phyloP scores from a whole-genome alignment of 2,888 invertebrate genomes.

The Mesorhabditis spiculigera region DNA sequence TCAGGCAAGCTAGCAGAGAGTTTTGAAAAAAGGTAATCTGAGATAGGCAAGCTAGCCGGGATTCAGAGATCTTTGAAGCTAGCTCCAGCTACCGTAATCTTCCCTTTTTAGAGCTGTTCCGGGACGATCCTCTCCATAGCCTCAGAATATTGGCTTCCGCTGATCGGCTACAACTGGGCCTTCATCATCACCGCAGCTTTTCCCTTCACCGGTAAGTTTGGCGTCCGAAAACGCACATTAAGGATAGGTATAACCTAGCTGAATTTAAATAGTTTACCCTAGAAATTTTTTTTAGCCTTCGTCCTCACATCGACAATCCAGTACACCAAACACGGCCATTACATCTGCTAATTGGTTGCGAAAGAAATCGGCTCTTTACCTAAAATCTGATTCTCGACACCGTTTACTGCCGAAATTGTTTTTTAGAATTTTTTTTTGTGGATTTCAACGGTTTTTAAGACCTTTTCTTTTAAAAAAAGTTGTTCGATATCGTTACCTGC shows the following conservation, averaged over 20 bases:
- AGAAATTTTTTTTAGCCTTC: constrained; percentile 48
- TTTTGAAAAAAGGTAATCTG: too few species aligned
- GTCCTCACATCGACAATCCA: constrained; percentile 45
- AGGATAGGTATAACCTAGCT: too few species aligned
- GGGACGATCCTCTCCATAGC: constrained; percentile 46
- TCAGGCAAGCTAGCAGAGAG: too few species aligned
- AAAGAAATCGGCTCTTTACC: background rate
- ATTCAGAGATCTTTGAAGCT: too few species aligned
- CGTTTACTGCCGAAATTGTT: background rate
- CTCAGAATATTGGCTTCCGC: constrained; percentile 43
- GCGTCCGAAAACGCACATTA: too few species aligned
- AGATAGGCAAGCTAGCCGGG: too few species aligned
- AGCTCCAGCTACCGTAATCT: too few species aligned
- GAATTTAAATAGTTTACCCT: too few species aligned
- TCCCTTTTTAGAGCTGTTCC: constrained; percentile 46
- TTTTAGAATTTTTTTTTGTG: background rate
- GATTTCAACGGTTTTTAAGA: background rate
- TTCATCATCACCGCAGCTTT: constrained; percentile 52
- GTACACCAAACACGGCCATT: constrained; percentile 48
- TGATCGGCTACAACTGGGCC: constrained; percentile 50
- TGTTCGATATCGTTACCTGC: too few species aligned
- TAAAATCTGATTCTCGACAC: background rate
- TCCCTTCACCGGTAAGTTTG: constrained; percentile 44
- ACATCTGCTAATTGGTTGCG: constrained; percentile 21
- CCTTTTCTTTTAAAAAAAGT: background rate